Evolutionary conservation across 2,113 vertebrate genomes (phyloP).

Genomic region (Empidonax alnorum): DNA sequence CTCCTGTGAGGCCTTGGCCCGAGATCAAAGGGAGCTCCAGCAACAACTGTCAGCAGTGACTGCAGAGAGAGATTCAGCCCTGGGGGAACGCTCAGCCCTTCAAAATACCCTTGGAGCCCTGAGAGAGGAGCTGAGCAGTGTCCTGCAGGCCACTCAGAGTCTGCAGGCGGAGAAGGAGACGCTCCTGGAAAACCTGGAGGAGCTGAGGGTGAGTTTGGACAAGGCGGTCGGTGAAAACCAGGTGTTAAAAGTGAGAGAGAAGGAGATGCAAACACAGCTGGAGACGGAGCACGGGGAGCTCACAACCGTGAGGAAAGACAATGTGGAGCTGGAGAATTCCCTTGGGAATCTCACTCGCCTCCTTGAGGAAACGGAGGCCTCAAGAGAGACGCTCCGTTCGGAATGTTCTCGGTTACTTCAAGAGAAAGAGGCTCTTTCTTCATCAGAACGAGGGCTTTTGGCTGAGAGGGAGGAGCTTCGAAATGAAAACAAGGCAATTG

Average conservation of each 20-base stretch:
- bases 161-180: constrained; percentile 76
- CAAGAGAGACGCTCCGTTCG: constrained; percentile 78
- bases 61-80: constrained; percentile 76
- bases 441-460: constrained; percentile 75
- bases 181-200: constrained; percentile 69
- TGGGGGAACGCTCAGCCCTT: constrained; percentile 74
- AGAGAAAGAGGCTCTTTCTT: constrained; percentile 85
- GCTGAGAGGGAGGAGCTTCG: constrained; percentile 82
- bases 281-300: constrained; percentile 67
- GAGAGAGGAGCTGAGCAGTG: constrained; percentile 75
- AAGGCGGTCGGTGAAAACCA: constrained; percentile 67
- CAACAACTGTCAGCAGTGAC: constrained; percentile 75
- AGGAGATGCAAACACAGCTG: constrained; percentile 73
- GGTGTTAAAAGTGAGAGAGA: constrained; percentile 43
- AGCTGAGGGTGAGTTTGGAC: constrained; percentile 70
- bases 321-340: constrained; percentile 78
- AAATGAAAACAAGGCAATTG: constrained; percentile 73
- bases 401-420: constrained; percentile 82
- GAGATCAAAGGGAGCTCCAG: constrained; percentile 73
- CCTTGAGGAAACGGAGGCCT: constrained; percentile 85
- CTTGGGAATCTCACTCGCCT: constrained; percentile 75
- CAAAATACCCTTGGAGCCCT: constrained; percentile 71
- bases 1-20: constrained; percentile 75
- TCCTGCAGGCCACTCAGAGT: constrained; percentile 68
- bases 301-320: constrained; percentile 64